Conservation (phyloP, 1,140 invertebrate species). For the Aradophagus sp. region DNA sequence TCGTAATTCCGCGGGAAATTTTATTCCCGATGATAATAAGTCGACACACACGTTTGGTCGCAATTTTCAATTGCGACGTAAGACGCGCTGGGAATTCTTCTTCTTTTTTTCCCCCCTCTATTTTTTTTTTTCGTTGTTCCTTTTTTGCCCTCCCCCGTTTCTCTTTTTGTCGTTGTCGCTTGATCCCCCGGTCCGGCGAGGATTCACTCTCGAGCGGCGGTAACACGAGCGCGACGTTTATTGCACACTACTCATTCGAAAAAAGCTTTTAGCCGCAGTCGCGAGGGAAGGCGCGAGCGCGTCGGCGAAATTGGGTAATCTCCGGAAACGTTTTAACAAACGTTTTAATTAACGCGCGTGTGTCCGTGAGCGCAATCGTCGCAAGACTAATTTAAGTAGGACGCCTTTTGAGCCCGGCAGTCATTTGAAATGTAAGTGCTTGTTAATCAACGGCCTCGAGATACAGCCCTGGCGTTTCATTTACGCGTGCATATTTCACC, state of each 20-base stretch:
- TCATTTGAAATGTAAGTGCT: slow-evolving; percentile 57
- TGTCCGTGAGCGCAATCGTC: slow-evolving; percentile 41
- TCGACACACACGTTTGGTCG: slow-evolving; percentile 7
- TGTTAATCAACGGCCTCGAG: slow-evolving; percentile 50
- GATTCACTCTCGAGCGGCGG: slow-evolving; percentile 28
- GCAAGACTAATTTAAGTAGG: slow-evolving; percentile 53
- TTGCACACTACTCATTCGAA: slow-evolving; percentile 50
- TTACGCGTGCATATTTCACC: slow-evolving; percentile 26
- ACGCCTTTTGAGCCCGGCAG: slow-evolving; percentile 46
- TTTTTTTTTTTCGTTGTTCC: too few species aligned
- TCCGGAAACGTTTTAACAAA: slow-evolving; percentile 53
- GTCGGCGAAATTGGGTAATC: slow-evolving; percentile 51
- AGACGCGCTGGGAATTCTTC: slow-evolving; percentile 19
- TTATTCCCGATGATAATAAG: slow-evolving; percentile 20
- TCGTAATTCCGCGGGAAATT: too few species aligned
- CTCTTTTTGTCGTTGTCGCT: too few species aligned
- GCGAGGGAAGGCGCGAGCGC: slow-evolving; percentile 38
- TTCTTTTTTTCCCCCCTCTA: slow-evolving; percentile 18
- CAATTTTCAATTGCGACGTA: slow-evolving; percentile 33
- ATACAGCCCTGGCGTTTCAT: slow-evolving; percentile 23
- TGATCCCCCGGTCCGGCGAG: slow-evolving; percentile 17
- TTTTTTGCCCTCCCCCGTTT: too few species aligned
- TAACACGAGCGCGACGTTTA: slow-evolving; percentile 37
- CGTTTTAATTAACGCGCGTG: slow-evolving; percentile 54
- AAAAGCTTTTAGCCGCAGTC: slow-evolving; percentile 49